Evolutionary conservation across 2,113 vertebrate genomes (phyloP), one percentile per base, ranked within the genome.

Genomic region (Nothocercus julius): DNA sequence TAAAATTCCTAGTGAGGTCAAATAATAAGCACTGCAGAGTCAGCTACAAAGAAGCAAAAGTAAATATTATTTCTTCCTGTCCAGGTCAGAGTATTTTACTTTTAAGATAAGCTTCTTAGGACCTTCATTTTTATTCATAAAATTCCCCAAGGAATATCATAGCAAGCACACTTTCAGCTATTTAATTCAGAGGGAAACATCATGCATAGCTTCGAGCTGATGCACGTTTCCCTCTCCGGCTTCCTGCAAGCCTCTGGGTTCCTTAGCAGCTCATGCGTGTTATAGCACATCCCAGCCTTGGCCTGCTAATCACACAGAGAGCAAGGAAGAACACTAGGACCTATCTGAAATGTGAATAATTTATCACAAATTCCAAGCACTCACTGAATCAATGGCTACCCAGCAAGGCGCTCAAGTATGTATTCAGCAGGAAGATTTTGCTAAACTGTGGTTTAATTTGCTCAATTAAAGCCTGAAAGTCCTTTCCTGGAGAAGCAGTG

Each of bases 181-280:
- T 90, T 94, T 91, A 93, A 93, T 88, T 91, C 85, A 68, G 73
- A 77, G 76, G 34, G 47, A 91, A 95, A 78, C 27, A 1, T 95
- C 64, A 94, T 53, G 80, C 95, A 95, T 96, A 95, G 30, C 92
- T 95, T 90, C 91, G 63, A 62, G 69, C 45, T 95, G 90, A 96
- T 85, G 75, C 82, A 62, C 21, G 45, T 93, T 96, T 97, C 93
- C 92, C 82, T 82, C 78, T 13, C 82, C 72, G 34, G 73, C 88
- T 97, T 96, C 92, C 90, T 93, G 68, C 38, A 93, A 91, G 69
- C 69, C 18, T 81, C 20, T 78, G 14, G 16, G 64, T 72, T 93
- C 56, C 82, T 97, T 95, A 68, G 75, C 44, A 66, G 27, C 64
- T 88, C 45, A 9, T 92, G 94, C 38, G n/a, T 42, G 18, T 66